Evolutionary conservation across 2,888 invertebrate species (phyloP).

Genomic region (Caenorhabditis afra): DNA sequence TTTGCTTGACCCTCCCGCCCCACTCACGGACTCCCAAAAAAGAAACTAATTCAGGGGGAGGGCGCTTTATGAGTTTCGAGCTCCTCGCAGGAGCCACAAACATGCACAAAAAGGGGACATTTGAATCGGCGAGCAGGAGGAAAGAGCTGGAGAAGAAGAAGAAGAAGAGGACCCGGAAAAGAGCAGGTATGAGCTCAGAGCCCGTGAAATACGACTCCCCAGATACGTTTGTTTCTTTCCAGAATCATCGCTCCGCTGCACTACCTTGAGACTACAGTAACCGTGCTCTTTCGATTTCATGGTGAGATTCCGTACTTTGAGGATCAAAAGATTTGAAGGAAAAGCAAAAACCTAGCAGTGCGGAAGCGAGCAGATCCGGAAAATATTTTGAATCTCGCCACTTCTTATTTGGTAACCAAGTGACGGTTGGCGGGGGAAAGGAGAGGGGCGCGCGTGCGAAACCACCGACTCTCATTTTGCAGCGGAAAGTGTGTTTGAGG

Average conservation of each 20-base stretch:
- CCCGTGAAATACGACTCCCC: too few relatives aligned
- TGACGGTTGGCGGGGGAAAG: not conserved
- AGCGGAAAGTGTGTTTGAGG: not conserved
- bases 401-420: too few relatives aligned
- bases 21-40: not conserved
- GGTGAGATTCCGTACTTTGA: too few relatives aligned
- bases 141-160: slow-evolving; percentile 18
- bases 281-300: too few relatives aligned
- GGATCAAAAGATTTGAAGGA: not conserved
- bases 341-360: not conserved
- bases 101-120: not conserved
- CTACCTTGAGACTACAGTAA: not conserved
- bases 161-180: not conserved
- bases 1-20: not conserved
- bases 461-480: too few relatives aligned
- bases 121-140: too few relatives aligned
- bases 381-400: not conserved
- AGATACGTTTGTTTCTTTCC: too few relatives aligned
- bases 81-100: slow-evolving; percentile 5
- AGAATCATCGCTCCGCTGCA: too few relatives aligned
- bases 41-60: slow-evolving; percentile 16
- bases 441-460: too few relatives aligned
- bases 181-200: not conserved
- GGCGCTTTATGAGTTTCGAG: slow-evolving; percentile 16
- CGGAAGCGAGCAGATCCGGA: slow-evolving; percentile 15